phyloP scores from a whole-genome alignment of 2,888 invertebrate species.

The Papilio protenor region DNA sequence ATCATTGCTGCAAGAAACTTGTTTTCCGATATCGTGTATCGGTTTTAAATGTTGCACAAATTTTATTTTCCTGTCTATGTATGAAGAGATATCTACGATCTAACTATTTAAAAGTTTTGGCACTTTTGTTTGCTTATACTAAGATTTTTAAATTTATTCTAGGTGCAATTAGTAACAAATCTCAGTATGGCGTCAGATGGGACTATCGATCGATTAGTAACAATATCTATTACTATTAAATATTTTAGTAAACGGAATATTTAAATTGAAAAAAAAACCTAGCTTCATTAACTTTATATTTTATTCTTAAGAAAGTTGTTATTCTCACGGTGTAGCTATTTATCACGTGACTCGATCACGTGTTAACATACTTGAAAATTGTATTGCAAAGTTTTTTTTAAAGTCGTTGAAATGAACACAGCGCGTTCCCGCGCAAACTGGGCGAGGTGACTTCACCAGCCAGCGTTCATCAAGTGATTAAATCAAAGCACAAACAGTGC shows the following conservation, averaged over 20 bases:
- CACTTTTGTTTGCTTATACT: neutral
- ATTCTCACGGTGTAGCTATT: neutral
- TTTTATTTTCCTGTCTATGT: neutral
- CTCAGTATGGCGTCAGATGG: neutral
- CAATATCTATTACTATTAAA: neutral
- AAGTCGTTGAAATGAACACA: neutral
- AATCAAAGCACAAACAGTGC: constrained; percentile 67
- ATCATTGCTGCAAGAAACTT: constrained; percentile 51
- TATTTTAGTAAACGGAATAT: neutral
- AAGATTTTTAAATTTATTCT: neutral
- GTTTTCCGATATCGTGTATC: constrained; percentile 36
- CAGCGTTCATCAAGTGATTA: constrained; percentile 62
- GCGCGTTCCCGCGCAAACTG: constrained; percentile 9
- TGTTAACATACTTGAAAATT: constrained; percentile 1
- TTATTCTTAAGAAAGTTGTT: neutral
- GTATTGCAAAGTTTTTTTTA: constrained; percentile 2
- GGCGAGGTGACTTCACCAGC: constrained; percentile 59
- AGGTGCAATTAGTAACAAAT: neutral
- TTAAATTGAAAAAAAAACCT: neutral
- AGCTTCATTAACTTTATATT: neutral
- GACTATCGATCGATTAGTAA: neutral
- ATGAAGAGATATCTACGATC: neutral
- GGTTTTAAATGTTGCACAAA: neutral
- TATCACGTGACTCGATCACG: neutral
- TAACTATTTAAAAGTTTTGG: neutral